Percentiles rank a stretch among this genome's conserved stretches.
These are phyloP conservation scores for Cynocephalus volans DNA, from an alignment of 2,113 vertebrate genomes.

Conservation along the genomic window DNA sequence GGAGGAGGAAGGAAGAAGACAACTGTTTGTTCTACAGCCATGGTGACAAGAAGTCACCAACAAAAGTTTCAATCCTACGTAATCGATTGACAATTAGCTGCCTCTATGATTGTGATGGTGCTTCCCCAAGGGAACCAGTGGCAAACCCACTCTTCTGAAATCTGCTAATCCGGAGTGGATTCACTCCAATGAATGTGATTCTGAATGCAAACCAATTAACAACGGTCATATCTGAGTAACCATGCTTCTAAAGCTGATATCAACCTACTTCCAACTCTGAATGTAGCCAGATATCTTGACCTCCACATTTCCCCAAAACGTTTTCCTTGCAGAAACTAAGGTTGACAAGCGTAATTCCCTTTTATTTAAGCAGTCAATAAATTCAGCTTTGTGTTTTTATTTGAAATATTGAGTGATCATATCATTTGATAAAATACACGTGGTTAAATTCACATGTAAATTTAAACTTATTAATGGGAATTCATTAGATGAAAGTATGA, in stretches of 20 bases:
- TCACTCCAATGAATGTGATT: not conserved
- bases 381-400: not conserved
- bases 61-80: not conserved
- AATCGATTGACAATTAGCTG: not conserved
- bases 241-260: not conserved
- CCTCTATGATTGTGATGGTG: not conserved
- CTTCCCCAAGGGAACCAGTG: not conserved
- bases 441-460: not conserved
- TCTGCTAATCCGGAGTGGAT: not conserved
- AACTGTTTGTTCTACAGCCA: not conserved
- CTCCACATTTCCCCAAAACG: not conserved
- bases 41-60: not conserved
- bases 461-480: not conserved
- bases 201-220: constrained; percentile 25
- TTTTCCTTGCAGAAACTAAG: not conserved
- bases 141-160: not conserved
- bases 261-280: not conserved
- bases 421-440: not conserved
- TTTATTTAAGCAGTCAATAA: not conserved
- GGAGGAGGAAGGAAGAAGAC: not conserved
- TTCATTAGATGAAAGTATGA: not conserved
- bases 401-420: not conserved
- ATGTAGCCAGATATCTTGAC: not conserved
- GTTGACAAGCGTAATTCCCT: not conserved
- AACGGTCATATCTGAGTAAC: not conserved